Base-by-base conservation (phyloP, 2,797 vertebrate species). In the Arnoldichthys spilopterus region DNA sequence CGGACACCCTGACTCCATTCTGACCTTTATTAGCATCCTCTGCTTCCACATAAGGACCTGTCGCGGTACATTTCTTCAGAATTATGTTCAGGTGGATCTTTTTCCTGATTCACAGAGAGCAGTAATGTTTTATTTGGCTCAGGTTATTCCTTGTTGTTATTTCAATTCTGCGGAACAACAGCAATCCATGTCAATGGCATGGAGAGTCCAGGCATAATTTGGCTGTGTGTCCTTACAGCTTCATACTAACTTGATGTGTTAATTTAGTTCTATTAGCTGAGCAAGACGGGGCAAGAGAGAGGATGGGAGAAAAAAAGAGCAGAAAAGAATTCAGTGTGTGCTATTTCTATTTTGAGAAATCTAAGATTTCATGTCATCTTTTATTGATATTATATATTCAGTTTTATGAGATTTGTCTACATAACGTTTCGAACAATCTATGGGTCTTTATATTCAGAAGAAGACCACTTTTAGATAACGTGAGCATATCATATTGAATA, bases 1-100 rank as follows among this genome's bases (percentile, higher is more conserved):
- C 28, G 68, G 62, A 80, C 68, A 77, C 54, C 69, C 40, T 24
- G 69, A 73, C 76, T 61, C 58, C 58, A 76, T 5, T 32, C 49
- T 81, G 72, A 83, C 79, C 79, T 77, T 85, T 79, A 85, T 79
- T 81, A 79, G 69, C 64, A 53, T 81, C 58, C 68, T 79, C 49
- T 73, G 47, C 77, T 82, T 74, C 61, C 58, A 73, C 62, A 76
- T 76, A 64, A 80, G 62, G 78, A 53, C 32, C 72, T 81, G 72
- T 83, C 76, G 74, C 70, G 76, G 81, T 82, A 83, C 73, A 61
- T 73, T 58, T 64, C 61, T 72, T 72, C 58, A 47, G 24, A 63
- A 59, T 77, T 28, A 45, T 63, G 56, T 54, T 76, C 67, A 13
- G 54, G 28, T 54, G 62, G 72, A 76, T 71, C 72, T 37, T 66